Evolutionary conservation across 2,113 vertebrate genomes (phyloP).

Genomic region (Notothenia coriiceps): DNA sequence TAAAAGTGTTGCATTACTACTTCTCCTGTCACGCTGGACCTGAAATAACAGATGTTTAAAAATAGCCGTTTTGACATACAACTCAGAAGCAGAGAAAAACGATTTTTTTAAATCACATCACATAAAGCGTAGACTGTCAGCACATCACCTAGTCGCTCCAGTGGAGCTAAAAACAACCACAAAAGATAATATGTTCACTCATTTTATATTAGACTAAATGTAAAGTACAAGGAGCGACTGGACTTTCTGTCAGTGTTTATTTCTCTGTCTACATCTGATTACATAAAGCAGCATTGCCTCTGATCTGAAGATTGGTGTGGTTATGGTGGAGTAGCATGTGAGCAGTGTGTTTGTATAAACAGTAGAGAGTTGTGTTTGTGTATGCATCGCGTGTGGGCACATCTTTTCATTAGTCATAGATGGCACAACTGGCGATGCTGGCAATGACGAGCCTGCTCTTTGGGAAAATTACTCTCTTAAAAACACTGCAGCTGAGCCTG

Average conservation of each 20-base stretch:
- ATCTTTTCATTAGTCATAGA: neutral
- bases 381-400: conserved; percentile 31
- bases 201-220: conserved; percentile 28
- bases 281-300: conserved; percentile 9
- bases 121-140: conserved; percentile 28
- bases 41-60: conserved; percentile 70
- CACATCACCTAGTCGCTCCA: conserved; percentile 25
- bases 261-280: conserved; percentile 22
- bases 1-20: conserved; percentile 46
- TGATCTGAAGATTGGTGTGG: conserved; percentile 6
- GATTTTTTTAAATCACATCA: conserved; percentile 42
- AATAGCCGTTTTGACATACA: conserved; percentile 57
- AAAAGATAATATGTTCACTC: conserved; percentile 25
- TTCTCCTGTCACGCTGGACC: conserved; percentile 55
- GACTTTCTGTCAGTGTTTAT: conserved; percentile 6
- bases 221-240: conserved; percentile 17
- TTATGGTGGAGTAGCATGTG: neutral
- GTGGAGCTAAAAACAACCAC: conserved; percentile 61
- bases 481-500: conserved; percentile 70
- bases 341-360: neutral
- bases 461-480: conserved; percentile 56
- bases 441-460: conserved; percentile 52
- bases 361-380: neutral
- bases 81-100: conserved; percentile 32
- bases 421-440: conserved; percentile 41